Conservation (phyloP, 1,140 invertebrate genomes). For the Scaptomyza graminum region DNA sequence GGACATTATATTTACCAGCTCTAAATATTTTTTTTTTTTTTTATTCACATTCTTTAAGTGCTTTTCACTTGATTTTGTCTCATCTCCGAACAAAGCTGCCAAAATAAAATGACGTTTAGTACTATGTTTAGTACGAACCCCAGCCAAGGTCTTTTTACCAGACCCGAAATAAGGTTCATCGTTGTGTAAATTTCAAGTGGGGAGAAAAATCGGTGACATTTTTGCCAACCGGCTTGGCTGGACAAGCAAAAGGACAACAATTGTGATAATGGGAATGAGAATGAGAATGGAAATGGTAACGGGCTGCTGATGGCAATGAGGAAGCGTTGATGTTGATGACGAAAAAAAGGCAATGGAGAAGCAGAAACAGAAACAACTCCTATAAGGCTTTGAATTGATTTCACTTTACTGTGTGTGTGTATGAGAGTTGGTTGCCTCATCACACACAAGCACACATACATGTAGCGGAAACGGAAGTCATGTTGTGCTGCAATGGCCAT, state of each 20-base stretch:
- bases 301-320: slow-evolving; percentile 44
- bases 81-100: neutral
- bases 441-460: slow-evolving; percentile 8
- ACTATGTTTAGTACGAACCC: neutral
- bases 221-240: slow-evolving; percentile 24
- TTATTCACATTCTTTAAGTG: neutral
- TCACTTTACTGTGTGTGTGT: slow-evolving; percentile 40
- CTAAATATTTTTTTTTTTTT: no score
- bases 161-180: slow-evolving; percentile 12
- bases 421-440: neutral
- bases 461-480: slow-evolving; percentile 66
- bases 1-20: no score
- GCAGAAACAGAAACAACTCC: slow-evolving; percentile 7
- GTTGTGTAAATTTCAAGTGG: slow-evolving; percentile 18
- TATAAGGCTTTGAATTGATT: slow-evolving; percentile 64
- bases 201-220: slow-evolving; percentile 22
- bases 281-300: slow-evolving; percentile 12
- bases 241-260: slow-evolving; percentile 37
- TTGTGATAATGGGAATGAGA: slow-evolving; percentile 27
- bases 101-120: neutral
- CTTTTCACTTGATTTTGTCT: neutral
- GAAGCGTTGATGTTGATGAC: slow-evolving; percentile 58
- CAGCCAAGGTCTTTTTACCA: slow-evolving; percentile 3
- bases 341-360: slow-evolving; percentile 57
- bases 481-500: slow-evolving; percentile 73